These are phyloP conservation scores for Diacarnus erythraeanus DNA, from an alignment of 37 sponge, comb jelly and placozoan genomes.

Conservation along the genomic window DNA sequence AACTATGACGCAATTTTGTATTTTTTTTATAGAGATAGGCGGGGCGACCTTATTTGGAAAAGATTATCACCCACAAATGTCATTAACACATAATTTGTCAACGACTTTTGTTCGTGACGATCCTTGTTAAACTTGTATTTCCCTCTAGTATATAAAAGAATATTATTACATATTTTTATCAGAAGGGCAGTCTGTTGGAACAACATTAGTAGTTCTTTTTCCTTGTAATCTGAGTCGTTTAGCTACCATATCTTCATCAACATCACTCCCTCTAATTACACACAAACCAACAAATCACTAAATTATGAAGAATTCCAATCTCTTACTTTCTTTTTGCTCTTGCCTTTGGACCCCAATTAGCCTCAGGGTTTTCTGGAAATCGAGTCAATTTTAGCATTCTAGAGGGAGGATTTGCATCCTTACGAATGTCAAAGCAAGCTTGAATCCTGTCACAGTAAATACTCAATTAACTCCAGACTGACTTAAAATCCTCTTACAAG, in stretches of 20 bases:
- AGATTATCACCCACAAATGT: too few species aligned
- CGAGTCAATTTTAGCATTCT: slow-evolving; percentile 67
- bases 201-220: slow-evolving; percentile 32
- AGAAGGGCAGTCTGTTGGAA: too few species aligned
- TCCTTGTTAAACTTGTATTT: too few species aligned
- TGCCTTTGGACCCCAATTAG: slow-evolving; percentile 98
- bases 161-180: too few species aligned
- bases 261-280: background rate
- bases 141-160: too few species aligned
- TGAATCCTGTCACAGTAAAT: slow-evolving; percentile 36
- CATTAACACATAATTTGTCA: too few species aligned
- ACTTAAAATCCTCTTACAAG: slow-evolving; percentile 21
- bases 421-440: slow-evolving; percentile 65
- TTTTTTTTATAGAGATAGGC: too few species aligned
- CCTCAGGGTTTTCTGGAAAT: slow-evolving; percentile 92
- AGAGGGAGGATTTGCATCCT: slow-evolving; percentile 87
- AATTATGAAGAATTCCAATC: background rate
- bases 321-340: slow-evolving; percentile 87
- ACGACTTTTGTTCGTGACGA: too few species aligned
- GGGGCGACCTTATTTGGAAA: too few species aligned
- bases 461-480: background rate
- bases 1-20: too few species aligned
- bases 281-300: background rate
- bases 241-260: slow-evolving; percentile 33
- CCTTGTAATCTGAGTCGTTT: slow-evolving; percentile 49